A percentile compares a stretch with the other conserved stretches of the same genome.
Conservation (phyloP, 2,888 invertebrate genomes). For the Apoda limacodes region DNA sequence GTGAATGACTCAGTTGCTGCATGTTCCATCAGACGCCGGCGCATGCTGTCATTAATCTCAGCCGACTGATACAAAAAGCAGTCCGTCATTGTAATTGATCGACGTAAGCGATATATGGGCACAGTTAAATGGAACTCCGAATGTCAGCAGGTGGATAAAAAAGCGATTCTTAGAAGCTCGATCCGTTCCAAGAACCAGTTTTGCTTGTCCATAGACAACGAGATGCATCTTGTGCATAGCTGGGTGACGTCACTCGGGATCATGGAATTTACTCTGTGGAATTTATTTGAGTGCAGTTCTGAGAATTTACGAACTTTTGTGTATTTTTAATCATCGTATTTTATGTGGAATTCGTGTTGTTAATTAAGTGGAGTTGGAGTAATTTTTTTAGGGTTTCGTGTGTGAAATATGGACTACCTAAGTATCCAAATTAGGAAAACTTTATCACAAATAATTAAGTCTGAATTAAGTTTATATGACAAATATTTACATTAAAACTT, state of each 20-base stretch:
- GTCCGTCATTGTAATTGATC: constrained; percentile 46
- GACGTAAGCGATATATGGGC: constrained; percentile 32
- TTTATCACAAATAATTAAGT: neutral
- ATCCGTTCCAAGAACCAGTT: constrained; percentile 45
- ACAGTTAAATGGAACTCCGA: constrained; percentile 42
- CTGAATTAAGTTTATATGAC: neutral
- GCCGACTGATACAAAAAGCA: constrained; percentile 27
- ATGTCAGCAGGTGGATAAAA: constrained; percentile 50
- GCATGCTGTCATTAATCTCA: constrained; percentile 26
- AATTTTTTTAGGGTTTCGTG: too few relatives aligned
- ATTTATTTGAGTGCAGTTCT: too few relatives aligned
- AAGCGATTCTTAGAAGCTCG: constrained; percentile 42
- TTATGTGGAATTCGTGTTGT: too few relatives aligned
- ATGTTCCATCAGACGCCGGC: constrained; percentile 13
- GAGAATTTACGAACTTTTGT: too few relatives aligned
- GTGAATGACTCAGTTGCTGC: constrained; percentile 1
- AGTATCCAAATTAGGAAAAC: too few relatives aligned
- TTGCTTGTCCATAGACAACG: constrained; percentile 24
- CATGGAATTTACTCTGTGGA: too few relatives aligned
- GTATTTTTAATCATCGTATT: too few relatives aligned
- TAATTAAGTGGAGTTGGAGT: too few relatives aligned
- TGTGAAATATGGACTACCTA: too few relatives aligned
- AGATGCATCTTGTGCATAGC: constrained; percentile 27
- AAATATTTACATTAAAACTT: neutral
- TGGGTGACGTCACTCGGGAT: constrained; percentile 35